phyloP scores from a whole-genome alignment of 2,113 vertebrate genomes.

The Jaculus jaculus region DNA sequence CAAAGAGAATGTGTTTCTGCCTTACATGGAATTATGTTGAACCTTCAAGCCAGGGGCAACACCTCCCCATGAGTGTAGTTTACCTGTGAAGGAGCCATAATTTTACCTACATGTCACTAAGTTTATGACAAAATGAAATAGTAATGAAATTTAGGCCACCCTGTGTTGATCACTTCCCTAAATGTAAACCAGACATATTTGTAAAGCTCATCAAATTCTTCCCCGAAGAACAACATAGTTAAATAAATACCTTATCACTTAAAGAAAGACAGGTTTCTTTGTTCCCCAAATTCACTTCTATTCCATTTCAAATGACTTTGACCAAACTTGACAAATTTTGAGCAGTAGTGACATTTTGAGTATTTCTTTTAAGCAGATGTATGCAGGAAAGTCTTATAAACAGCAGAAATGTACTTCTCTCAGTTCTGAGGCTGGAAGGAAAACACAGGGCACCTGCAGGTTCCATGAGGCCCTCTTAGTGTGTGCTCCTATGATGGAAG shows the following conservation, averaged over 20 bases:
- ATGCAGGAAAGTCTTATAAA: neutral
- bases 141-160: neutral
- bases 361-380: neutral
- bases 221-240: neutral
- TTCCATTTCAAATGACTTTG: neutral
- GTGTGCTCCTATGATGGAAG: neutral
- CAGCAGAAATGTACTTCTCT: neutral
- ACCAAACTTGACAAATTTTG: neutral
- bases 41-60: neutral
- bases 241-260: conserved; percentile 37
- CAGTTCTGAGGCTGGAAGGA: neutral
- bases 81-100: neutral
- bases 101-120: neutral
- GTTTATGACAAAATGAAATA: conserved; percentile 24
- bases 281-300: neutral
- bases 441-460: neutral
- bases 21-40: neutral
- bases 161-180: conserved; percentile 2
- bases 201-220: conserved; percentile 4
- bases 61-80: neutral
- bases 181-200: conserved; percentile 11
- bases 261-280: neutral
- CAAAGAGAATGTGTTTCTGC: neutral
- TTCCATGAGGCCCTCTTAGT: rapidly evolving
- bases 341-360: neutral